Evolutionary conservation across 2,797 vertebrate species (phyloP).

Genomic region (Pangasius mekongensis): DNA sequence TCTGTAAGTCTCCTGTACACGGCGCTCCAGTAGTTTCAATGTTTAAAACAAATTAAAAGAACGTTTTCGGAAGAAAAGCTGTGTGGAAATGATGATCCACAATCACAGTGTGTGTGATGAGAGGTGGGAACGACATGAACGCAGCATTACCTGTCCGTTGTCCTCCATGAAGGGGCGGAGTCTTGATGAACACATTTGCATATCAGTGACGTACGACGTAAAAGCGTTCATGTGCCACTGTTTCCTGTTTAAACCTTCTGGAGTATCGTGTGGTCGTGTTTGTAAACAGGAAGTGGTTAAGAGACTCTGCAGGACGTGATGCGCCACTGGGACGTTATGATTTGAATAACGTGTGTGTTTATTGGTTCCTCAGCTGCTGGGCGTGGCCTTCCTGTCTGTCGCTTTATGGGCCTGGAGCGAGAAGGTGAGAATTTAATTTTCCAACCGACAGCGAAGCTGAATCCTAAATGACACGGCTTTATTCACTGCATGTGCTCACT

Average conservation of each 20-base stretch:
- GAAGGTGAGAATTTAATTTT: conserved; percentile 79
- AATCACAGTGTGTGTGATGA: too few species aligned
- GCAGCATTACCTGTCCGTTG: background rate
- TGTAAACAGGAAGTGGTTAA: background rate
- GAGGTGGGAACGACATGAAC: background rate
- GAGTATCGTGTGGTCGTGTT: background rate
- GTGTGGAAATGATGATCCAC: too few species aligned
- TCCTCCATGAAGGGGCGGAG: background rate
- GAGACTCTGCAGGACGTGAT: too few species aligned
- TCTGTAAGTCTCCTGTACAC: too few species aligned
- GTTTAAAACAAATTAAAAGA: too few species aligned
- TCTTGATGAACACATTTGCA: background rate
- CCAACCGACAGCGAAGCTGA: background rate
- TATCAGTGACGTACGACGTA: background rate
- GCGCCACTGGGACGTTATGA: background rate
- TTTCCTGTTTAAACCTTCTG: background rate
- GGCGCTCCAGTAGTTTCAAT: too few species aligned
- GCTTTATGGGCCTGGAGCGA: conserved; percentile 99
- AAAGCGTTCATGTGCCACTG: background rate
- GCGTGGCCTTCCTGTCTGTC: conserved; percentile 94
- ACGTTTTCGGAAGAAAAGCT: too few species aligned
- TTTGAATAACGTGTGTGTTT: conserved; percentile 15
- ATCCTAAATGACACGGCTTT: background rate
- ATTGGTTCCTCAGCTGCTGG: conserved; percentile 84
- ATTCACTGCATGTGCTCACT: background rate